Evolutionary conservation across 1,140 invertebrate genomes (phyloP).

Genomic region (Yoshiicerus persimilis): DNA sequence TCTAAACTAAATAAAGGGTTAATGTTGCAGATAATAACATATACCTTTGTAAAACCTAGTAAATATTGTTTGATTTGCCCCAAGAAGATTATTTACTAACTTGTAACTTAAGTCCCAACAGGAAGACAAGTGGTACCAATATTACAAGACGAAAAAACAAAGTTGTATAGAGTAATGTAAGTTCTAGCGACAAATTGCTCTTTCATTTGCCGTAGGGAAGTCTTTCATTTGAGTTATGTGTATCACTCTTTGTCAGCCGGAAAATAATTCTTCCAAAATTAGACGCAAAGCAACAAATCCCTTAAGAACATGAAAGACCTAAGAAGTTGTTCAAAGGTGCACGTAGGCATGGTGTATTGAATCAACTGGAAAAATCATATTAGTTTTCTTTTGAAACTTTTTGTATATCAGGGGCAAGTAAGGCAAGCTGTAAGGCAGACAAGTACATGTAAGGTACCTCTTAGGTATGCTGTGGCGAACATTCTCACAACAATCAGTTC

Average conservation of each 20-base stretch:
- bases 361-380: no score
- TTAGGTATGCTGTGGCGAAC: not conserved
- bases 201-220: not conserved
- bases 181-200: not conserved
- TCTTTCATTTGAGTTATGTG: not conserved
- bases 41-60: no score
- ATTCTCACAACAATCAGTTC: not conserved
- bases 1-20: no score
- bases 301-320: not conserved
- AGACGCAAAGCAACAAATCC: not conserved
- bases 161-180: not conserved
- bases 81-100: no score
- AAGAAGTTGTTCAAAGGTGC: not conserved
- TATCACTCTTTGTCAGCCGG: not conserved
- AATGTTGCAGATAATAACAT: no score
- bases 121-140: no score
- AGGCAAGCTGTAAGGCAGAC: not conserved
- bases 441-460: not conserved
- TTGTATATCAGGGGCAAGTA: no score
- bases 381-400: no score
- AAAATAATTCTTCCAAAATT: not conserved
- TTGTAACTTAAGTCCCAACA: no score
- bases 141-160: not conserved
- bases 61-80: no score
- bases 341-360: no score